Evolutionary conservation across 2,888 invertebrate genomes (phyloP).

Genomic region (Conus canariensis): DNA sequence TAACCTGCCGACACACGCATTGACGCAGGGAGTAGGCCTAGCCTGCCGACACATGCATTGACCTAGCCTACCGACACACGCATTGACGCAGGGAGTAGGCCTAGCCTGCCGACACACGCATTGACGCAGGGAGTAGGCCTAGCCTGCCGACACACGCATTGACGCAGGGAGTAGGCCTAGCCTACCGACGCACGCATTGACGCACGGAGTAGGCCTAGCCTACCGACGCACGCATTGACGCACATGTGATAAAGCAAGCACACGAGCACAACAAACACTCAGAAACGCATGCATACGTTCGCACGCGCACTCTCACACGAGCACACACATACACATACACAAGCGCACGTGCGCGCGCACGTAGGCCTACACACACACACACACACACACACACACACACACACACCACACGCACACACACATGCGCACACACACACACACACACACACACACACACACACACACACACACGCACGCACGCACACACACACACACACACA

Average conservation of each 20-base stretch:
- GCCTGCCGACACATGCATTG: background rate
- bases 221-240: background rate
- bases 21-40: no score
- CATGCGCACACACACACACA: background rate
- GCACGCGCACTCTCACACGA: background rate
- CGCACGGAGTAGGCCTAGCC: no score
- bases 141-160: background rate
- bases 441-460: background rate
- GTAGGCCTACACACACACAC: background rate
- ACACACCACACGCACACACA: background rate
- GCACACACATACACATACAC: background rate
- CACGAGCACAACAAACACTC: background rate
- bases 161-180: no score
- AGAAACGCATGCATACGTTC: background rate
- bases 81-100: background rate
- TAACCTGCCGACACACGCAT: background rate
- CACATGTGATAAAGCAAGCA: background rate
- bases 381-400: no score
- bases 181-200: background rate
- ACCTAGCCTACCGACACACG: background rate
- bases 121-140: no score
- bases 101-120: background rate
- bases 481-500: background rate
- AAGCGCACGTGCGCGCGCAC: background rate
- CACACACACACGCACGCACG: background rate